Evolutionary conservation across 1,140 invertebrate species (phyloP), one percentile per base, ranked within the genome.

Genomic region (Lepidurus arcticus): DNA sequence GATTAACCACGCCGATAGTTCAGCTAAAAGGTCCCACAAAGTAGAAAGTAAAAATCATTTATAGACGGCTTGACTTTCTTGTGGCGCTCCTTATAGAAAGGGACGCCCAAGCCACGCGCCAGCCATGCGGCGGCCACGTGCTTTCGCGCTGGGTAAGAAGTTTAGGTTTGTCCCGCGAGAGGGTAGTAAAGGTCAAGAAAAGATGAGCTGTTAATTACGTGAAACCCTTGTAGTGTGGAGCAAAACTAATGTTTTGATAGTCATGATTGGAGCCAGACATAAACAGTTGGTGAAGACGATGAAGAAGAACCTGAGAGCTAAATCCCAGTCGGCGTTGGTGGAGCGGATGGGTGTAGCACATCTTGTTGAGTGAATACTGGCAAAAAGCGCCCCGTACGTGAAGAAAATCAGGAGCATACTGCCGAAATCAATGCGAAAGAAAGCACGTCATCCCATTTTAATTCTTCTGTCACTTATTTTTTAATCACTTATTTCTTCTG

Each of bases 211-310:
- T 4, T 7, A 13, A 65, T 65, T 65, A 65, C 53, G 53, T 65
- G 53, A 65, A 21, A 65, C 53, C 1, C 21, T 65, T 0, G 53
- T 65, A 4, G 53, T 13, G n/a, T 65, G 16, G 8, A 65, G 53
- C 53, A 76, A 47, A 44, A 26, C 43, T 76, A 26, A 44, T 13
- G 26, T 10, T 76, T 44, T 42, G 21, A 45, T 13, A 24, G 44
- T 26, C 26, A 42, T 11, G n/a, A 76, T 44, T 4, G 92, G 92
- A 7, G 88, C 86, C 92, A 92, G 93, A 82, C 92, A 93, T 43
- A 89, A 82, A n/a, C 88, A 88, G 83, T 93, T 90, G 0, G 91
- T 91, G 24, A 92, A 83, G 1, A 93, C 91, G 77, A 94, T 93
- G 80, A 93, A 88, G 81, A 92, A 92, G 83, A 93, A 92, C 79